A percentile compares a stretch with the other conserved stretches of the same genome.
phyloP scores from a whole-genome alignment of 2,888 invertebrate genomes.

The Mylabris sibirica region DNA sequence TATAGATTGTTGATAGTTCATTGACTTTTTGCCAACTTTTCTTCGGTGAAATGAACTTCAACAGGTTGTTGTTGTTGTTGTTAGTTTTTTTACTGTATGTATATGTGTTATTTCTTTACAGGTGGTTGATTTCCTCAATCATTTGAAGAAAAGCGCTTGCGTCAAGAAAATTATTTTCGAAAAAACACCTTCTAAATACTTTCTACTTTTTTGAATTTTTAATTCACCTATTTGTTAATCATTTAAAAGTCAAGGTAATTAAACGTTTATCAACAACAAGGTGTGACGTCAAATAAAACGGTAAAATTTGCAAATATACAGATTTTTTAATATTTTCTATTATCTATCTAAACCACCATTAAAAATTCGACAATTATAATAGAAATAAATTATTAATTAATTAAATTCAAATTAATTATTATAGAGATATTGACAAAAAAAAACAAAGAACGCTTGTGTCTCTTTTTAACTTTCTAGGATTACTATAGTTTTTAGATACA shows the following conservation, averaged over 20 bases:
- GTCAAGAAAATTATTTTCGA: slow-evolving; percentile 11
- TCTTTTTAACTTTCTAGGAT: too few relatives aligned
- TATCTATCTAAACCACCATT: too few relatives aligned
- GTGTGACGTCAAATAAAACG: background rate
- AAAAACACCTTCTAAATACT: background rate
- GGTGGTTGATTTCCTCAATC: slow-evolving; percentile 24
- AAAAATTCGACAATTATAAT: too few relatives aligned
- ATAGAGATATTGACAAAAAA: too few relatives aligned
- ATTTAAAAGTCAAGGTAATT: slow-evolving; percentile 10
- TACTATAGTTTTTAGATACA: too few relatives aligned
- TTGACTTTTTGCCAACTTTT: slow-evolving; percentile 28
- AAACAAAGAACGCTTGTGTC: too few relatives aligned
- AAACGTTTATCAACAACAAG: background rate
- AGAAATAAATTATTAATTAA: too few relatives aligned
- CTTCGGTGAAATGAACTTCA: slow-evolving; percentile 31
- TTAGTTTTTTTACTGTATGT: slow-evolving; percentile 19
- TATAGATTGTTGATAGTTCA: slow-evolving; percentile 27
- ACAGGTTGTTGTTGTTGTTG: slow-evolving; percentile 17
- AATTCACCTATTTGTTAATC: background rate
- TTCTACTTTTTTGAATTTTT: background rate
- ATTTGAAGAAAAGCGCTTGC: slow-evolving; percentile 17
- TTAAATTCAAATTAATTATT: too few relatives aligned
- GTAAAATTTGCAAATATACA: background rate
- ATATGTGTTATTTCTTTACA: slow-evolving; percentile 24
- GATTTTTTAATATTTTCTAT: too few relatives aligned